Percentiles rank a stretch among this genome's conserved stretches.
Evolutionary conservation across 2,797 vertebrate genomes (phyloP).

Genomic region (Acanthiza pusilla): DNA sequence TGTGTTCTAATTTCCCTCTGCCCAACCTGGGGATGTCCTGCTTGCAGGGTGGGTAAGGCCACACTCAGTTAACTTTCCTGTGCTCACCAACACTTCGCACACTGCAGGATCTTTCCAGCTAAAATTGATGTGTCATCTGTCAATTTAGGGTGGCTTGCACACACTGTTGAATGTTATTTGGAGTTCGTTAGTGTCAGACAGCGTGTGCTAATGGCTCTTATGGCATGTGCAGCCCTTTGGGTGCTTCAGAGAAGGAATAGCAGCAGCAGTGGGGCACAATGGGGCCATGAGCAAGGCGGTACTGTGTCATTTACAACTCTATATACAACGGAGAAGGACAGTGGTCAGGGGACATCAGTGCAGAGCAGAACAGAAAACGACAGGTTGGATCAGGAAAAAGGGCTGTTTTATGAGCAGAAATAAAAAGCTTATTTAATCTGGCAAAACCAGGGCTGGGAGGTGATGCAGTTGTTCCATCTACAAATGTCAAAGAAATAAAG

Average conservation of each 20-base stretch:
- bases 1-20: not conserved
- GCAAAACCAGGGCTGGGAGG: not conserved
- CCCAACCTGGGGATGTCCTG: not conserved
- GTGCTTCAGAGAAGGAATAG: not conserved
- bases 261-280: accelerated
- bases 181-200: not conserved
- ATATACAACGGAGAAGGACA: accelerated
- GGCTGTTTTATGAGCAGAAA: not conserved
- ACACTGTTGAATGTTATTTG: accelerated
- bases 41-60: not conserved
- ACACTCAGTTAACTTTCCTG: accelerated
- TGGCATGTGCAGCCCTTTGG: not conserved
- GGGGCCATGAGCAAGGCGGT: not conserved
- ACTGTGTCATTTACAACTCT: not conserved
- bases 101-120: not conserved
- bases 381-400: not conserved
- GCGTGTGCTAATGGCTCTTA: accelerated
- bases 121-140: accelerated
- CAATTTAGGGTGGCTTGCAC: not conserved
- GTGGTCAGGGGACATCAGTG: not conserved
- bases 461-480: not conserved
- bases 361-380: not conserved
- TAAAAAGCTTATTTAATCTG: conserved; percentile 5
- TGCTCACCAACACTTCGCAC: not conserved
- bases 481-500: not conserved